Percentiles rank a stretch among this genome's conserved stretches.
phyloP scores from a whole-genome alignment of 2,888 invertebrate species.

The Drosophila rellima region DNA sequence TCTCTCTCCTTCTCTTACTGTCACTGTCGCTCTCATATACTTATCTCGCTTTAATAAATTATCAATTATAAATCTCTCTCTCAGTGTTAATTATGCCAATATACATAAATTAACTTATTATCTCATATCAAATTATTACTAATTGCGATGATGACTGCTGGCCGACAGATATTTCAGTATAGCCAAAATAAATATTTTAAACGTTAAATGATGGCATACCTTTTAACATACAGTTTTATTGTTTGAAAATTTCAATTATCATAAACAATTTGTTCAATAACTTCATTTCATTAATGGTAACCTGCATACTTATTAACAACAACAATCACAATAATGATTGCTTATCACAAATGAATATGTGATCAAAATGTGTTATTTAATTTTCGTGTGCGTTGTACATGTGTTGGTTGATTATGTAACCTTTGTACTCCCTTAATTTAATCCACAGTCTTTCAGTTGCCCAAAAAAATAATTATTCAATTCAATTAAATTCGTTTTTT shows the following conservation, averaged over 20 bases:
- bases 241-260: slow-evolving; percentile 31
- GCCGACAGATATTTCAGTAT: slow-evolving; percentile 28
- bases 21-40: slow-evolving; percentile 42
- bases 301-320: slow-evolving; percentile 37
- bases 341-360: slow-evolving; percentile 40
- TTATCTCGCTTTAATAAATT: slow-evolving; percentile 43
- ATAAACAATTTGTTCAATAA: slow-evolving; percentile 25
- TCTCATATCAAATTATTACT: slow-evolving; percentile 51
- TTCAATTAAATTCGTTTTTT: slow-evolving; percentile 27
- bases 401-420: slow-evolving; percentile 51
- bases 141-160: slow-evolving; percentile 44
- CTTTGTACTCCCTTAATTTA: neutral
- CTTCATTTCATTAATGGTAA: slow-evolving; percentile 41
- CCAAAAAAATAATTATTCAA: slow-evolving; percentile 17
- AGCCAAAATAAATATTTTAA: slow-evolving; percentile 21
- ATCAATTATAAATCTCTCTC: slow-evolving; percentile 38
- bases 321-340: slow-evolving; percentile 31
- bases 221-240: slow-evolving; percentile 30
- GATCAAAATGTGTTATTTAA: slow-evolving; percentile 44
- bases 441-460: slow-evolving; percentile 1
- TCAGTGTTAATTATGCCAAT: slow-evolving; percentile 52
- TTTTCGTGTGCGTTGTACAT: slow-evolving; percentile 61
- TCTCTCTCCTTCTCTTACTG: slow-evolving; percentile 25
- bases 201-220: slow-evolving; percentile 15
- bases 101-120: slow-evolving; percentile 50